Conservation (phyloP, 2,113 vertebrate genomes). For the Neogobius melanostomus region DNA sequence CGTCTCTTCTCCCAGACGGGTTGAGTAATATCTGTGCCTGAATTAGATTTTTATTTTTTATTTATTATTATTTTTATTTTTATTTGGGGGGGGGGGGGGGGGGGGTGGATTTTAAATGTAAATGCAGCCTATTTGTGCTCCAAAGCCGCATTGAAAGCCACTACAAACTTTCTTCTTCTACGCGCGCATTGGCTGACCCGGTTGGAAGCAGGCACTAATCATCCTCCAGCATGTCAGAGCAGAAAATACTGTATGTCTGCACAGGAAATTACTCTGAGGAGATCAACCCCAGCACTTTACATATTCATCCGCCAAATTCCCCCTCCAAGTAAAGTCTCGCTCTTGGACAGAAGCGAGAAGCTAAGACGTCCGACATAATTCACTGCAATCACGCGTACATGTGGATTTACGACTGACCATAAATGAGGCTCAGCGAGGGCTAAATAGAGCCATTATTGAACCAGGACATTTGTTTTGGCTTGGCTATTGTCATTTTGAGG, state of each 20-base stretch:
- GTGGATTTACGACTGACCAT: not conserved
- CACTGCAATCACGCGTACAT: not conserved
- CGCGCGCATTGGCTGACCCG: conserved; percentile 48
- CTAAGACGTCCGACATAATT: conserved; percentile 19
- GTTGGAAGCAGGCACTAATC: conserved; percentile 60
- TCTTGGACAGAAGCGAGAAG: conserved; percentile 22
- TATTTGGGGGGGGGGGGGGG: too few relatives aligned
- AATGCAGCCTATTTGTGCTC: too few relatives aligned
- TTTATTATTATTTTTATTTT: too few relatives aligned
- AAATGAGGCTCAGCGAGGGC: not conserved
- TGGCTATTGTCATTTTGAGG: too few relatives aligned
- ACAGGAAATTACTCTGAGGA: conserved; percentile 58
- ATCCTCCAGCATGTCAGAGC: conserved; percentile 53
- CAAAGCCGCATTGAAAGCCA: too few relatives aligned
- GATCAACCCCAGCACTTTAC: conserved; percentile 53
- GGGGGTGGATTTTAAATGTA: too few relatives aligned
- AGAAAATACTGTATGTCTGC: conserved; percentile 46
- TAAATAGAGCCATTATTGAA: not conserved
- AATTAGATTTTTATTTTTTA: too few relatives aligned
- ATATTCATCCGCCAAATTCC: conserved; percentile 42
- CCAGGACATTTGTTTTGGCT: not conserved
- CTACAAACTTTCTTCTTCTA: too few relatives aligned
- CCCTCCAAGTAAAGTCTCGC: conserved; percentile 9
- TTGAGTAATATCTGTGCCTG: too few relatives aligned
- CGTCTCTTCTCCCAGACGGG: too few relatives aligned